These are phyloP conservation scores for Volucella inflata DNA, from an alignment of 2,888 invertebrate species.

Conservation along the genomic window DNA sequence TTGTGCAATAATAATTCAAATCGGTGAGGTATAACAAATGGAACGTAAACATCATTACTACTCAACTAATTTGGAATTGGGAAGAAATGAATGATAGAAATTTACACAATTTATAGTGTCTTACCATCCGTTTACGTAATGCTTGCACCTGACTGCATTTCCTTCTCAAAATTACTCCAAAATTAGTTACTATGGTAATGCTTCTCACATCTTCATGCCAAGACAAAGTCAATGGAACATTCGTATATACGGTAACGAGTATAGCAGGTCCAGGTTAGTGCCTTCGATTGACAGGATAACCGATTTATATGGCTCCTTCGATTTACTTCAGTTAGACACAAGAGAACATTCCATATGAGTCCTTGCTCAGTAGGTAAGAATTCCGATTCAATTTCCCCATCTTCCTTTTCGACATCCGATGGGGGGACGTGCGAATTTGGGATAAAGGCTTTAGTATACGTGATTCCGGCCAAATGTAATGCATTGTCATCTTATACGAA, in stretches of 20 bases:
- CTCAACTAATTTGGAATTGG: not conserved
- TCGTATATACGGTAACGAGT: not conserved
- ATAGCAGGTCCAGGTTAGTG: not conserved
- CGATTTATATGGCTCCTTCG: slow-evolving; percentile 24
- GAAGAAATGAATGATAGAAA: not conserved
- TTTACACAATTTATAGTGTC: slow-evolving; percentile 27
- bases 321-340: slow-evolving; percentile 12
- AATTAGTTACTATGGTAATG: slow-evolving; percentile 61
- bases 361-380: slow-evolving; percentile 35
- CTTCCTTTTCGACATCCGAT: slow-evolving; percentile 53
- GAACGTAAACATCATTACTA: slow-evolving; percentile 3
- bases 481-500: slow-evolving; percentile 57
- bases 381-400: slow-evolving; percentile 65
- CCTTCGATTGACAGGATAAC: slow-evolving; percentile 47
- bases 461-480: slow-evolving; percentile 36
- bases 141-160: slow-evolving; percentile 47
- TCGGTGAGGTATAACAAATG: not conserved
- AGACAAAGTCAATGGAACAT: not conserved
- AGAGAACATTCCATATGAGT: not conserved
- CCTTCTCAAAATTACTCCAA: slow-evolving; percentile 55
- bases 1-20: not conserved
- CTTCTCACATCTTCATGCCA: slow-evolving; percentile 31
- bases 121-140: slow-evolving; percentile 25
- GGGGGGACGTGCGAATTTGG: slow-evolving; percentile 27
- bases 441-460: slow-evolving; percentile 10